A percentile compares a stretch with the other conserved stretches of the same genome.
phyloP scores from a whole-genome alignment of 2,113 vertebrate species.

The Pteruthius melanotis region DNA sequence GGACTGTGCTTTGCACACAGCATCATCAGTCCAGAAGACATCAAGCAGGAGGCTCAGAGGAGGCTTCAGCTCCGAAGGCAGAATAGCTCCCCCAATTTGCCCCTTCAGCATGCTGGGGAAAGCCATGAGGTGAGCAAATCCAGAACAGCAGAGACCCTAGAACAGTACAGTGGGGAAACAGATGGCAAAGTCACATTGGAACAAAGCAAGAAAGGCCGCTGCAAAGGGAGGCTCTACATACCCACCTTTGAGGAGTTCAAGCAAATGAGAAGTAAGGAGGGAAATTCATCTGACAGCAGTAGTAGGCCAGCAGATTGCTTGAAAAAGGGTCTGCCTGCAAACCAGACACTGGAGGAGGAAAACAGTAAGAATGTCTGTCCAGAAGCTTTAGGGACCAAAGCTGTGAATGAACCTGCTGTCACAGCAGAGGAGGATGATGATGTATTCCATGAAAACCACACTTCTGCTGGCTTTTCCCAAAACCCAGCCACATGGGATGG shows the following conservation, averaged over 20 bases:
- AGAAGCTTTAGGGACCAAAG: not conserved
- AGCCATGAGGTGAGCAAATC: conserved; percentile 66
- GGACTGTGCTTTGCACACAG: conserved; percentile 48
- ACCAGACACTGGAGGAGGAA: not conserved
- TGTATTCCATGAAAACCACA: conserved; percentile 54
- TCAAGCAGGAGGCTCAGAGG: conserved; percentile 82
- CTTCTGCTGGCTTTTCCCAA: not conserved
- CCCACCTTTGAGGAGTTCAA: conserved; percentile 90
- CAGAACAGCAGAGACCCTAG: conserved; percentile 70
- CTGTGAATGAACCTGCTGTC: not conserved
- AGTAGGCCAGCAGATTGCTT: not conserved
- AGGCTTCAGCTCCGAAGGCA: conserved; percentile 81
- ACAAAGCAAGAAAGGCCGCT: conserved; percentile 53
- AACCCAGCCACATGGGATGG: not conserved
- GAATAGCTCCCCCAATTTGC: conserved; percentile 81
- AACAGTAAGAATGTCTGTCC: not conserved
- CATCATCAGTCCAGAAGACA: conserved; percentile 78
- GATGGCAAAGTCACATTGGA: not conserved
- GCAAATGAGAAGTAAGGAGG: conserved; percentile 80
- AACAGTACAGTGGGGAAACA: not conserved
- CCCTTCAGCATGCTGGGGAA: conserved; percentile 51
- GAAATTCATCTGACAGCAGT: not conserved
- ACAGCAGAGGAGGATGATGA: conserved; percentile 1
- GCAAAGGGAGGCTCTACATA: conserved; percentile 76
- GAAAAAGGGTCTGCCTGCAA: not conserved